Evolutionary conservation across 1,140 invertebrate genomes (phyloP), one percentile per base, ranked within the genome.

Genomic region (Drosophila sproati): DNA sequence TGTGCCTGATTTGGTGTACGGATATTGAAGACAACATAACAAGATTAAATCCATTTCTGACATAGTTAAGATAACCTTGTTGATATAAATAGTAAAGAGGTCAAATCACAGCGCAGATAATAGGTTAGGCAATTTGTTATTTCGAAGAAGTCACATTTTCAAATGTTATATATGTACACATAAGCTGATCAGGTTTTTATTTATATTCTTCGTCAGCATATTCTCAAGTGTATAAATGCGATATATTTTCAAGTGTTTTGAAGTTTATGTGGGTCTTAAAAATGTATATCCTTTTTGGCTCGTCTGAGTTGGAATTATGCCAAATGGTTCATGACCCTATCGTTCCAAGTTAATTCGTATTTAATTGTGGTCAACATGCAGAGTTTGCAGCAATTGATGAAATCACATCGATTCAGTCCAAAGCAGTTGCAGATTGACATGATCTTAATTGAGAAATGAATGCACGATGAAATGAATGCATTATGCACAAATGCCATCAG

Each of bases 391-490:
- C 8, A 37, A 62, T 37, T 45, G 28, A 54, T n/a, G 12, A 28
- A 35, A 45, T n/a, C 28, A 28, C 12, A 12, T 12, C 12, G 12
- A 12, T 12, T 12, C 12, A 28, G 12, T 32, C 32, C 37, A 55
- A 32, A 62, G 35, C 39, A 70, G 43, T 34, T 34, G 28, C 10
- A 57, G n/a, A 51, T 70, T 69, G 62, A 63, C 56, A 60, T 69
- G 45, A 45, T 51, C 61, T 77, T 77, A 87, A 86, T 86, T 77
- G 76, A 68, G 63, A 76, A 81, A 71, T 73, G 73, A 85, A 71
- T 57, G 68, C 51, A 73, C 39, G 41, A 72, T 80, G 56, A 73
- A 77, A 59, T 76, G 61, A 87, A 78, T 87, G 82, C 67, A 76
- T 68, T 48, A 76, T 69, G 64, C 67, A 72, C 78, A 87, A 55